phyloP scores from a whole-genome alignment of 1,140 invertebrate genomes.

The Meloidogyne floridensis region DNA sequence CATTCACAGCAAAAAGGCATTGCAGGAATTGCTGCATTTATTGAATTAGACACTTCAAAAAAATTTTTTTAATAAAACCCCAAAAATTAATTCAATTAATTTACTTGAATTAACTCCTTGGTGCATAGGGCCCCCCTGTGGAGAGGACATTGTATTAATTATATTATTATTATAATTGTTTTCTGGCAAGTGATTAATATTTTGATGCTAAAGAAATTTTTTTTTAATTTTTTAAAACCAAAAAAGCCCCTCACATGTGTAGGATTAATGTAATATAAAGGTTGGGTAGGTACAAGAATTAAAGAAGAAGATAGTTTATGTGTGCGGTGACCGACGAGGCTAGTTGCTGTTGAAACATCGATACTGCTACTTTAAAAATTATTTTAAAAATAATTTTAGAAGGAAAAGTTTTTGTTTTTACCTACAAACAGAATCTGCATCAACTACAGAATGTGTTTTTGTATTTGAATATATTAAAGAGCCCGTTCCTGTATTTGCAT shows the following conservation, averaged over 20 bases:
- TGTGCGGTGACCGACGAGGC: conserved; percentile 28
- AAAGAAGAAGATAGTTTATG: conserved; percentile 38
- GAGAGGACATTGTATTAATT: conserved; percentile 28
- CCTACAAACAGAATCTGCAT: conserved; percentile 42
- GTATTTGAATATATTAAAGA: conserved; percentile 30
- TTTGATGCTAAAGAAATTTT: background rate
- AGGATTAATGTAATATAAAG: conserved; percentile 7
- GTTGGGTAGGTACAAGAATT: conserved; percentile 35
- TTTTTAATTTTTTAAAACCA: background rate
- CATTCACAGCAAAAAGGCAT: conserved; percentile 56
- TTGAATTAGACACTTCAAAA: conserved; percentile 4
- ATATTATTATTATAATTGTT: background rate
- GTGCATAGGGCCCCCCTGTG: background rate
- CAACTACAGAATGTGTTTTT: conserved; percentile 9
- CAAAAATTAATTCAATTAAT: background rate
- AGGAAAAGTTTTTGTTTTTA: background rate
- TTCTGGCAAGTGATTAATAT: background rate
- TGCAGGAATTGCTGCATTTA: conserved; percentile 30
- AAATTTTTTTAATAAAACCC: background rate
- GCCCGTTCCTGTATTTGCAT: conserved; percentile 12
- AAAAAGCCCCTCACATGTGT: background rate
- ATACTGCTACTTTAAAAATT: conserved; percentile 21
- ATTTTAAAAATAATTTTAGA: conserved; percentile 7
- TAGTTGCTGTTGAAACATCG: conserved; percentile 21
- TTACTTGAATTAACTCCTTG: conserved; percentile 29